Evolutionary conservation across 23 tunicate species (phyloP).

Genomic region (Ciona savignyi): DNA sequence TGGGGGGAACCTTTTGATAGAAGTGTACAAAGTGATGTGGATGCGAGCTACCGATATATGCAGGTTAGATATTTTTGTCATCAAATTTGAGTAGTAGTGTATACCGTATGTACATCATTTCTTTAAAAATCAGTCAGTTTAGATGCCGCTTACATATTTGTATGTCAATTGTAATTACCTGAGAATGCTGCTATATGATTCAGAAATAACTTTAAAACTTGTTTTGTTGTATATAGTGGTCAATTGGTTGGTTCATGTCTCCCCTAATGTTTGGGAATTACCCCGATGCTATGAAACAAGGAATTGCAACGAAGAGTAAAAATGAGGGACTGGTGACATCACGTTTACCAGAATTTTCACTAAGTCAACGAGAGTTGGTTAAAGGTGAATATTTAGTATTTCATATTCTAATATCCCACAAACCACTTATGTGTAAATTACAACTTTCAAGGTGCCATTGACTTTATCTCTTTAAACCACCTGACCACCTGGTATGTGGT

Average conservation of each 20-base stretch:
- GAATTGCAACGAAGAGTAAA: slow-evolving; percentile 41
- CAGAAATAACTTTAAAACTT: too few species aligned
- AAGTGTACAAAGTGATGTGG: slow-evolving; percentile 55
- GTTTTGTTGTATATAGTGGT: too few species aligned
- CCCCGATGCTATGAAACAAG: slow-evolving; percentile 68
- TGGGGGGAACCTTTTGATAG: slow-evolving; percentile 90
- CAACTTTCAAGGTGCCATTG: slow-evolving; percentile 16
- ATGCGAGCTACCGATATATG: slow-evolving; percentile 83
- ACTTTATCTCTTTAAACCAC: slow-evolving; percentile 72
- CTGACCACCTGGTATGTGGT: slow-evolving; percentile 47
- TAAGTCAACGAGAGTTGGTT: slow-evolving; percentile 33
- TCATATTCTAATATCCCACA: too few species aligned
- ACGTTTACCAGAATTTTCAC: slow-evolving; percentile 72
- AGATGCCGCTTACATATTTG: too few species aligned
- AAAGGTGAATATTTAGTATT: too few species aligned
- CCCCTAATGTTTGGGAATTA: slow-evolving; percentile 87
- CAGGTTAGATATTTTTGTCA: too few species aligned
- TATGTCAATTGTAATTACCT: too few species aligned
- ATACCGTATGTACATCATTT: too few species aligned
- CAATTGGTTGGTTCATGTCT: slow-evolving; percentile 83
- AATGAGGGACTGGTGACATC: slow-evolving; percentile 47
- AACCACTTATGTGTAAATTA: too few species aligned
- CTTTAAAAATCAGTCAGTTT: too few species aligned
- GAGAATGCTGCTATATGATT: too few species aligned
- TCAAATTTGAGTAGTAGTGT: too few species aligned